These are phyloP conservation scores for Dynastes tityus DNA, from an alignment of 2,888 invertebrate genomes.

Conservation along the genomic window DNA sequence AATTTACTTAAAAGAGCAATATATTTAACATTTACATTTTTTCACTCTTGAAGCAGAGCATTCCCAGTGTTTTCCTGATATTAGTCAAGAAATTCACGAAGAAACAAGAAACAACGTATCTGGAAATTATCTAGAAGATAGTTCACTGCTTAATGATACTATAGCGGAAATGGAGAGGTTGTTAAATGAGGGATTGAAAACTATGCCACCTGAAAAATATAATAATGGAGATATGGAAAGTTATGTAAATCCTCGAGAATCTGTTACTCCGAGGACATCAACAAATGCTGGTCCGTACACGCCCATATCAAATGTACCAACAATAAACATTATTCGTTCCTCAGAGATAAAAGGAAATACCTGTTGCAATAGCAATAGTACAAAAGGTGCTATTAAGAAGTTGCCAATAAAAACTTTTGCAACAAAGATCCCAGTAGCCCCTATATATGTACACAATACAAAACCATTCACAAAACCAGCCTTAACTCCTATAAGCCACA, in stretches of 20 bases:
- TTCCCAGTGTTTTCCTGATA: not conserved
- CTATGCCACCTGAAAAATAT: not conserved
- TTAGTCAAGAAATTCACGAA: not conserved
- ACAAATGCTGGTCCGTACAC: not conserved
- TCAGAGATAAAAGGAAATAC: not conserved
- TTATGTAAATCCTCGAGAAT: not conserved
- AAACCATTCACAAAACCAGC: slow-evolving; percentile 18
- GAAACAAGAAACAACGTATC: not conserved
- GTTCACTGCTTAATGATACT: slow-evolving; percentile 43
- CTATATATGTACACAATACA: not conserved
- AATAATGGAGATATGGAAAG: not conserved
- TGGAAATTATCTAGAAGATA: not conserved
- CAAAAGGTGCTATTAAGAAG: not conserved
- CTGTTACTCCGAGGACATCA: not conserved
- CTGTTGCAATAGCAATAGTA: not conserved
- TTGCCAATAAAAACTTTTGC: not conserved
- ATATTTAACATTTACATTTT: no score
- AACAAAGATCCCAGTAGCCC: slow-evolving; percentile 13
- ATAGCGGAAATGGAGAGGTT: slow-evolving; percentile 47
- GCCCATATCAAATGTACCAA: not conserved
- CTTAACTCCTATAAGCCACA: slow-evolving; percentile 10
- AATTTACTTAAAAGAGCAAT: no score
- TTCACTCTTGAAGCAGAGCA: no score
- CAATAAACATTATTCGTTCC: not conserved
- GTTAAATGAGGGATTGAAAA: slow-evolving; percentile 44